Evolutionary conservation across 2,888 invertebrate species (phyloP), one percentile per base, ranked within the genome.

Genomic region (Nudaria mundana): DNA sequence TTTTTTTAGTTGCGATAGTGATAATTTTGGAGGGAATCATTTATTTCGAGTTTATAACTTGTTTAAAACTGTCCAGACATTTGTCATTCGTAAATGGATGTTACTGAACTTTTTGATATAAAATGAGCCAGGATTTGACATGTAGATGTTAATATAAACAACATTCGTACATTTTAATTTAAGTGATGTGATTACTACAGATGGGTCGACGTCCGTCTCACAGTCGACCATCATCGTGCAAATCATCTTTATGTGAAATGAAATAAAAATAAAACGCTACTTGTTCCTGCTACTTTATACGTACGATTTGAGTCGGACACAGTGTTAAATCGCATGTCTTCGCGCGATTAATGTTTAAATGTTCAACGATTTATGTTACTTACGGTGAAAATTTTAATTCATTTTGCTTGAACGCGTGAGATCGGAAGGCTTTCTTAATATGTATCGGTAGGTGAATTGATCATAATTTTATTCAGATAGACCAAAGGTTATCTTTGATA

Each of bases 191-290:
- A 29, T 44, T 69, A 64, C 69, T 63, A 63, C 63, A 53, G 65
- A 46, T 69, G 67, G 81, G 82, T 83, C 83, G 77, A 68, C 66
- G 37, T 28, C 37, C 37, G 24, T 8, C 36, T 81, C 54, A 70
- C 81, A 66, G 60, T 47, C 60, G 68, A 71, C 67, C 70, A 75
- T 71, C 72, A 75, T 71, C 72, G 62, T 59, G 69, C 72, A 71
- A 69, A 78, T 72, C 69, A 67, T 64, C 66, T 54, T 67, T 67
- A 56, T 46, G 48, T 56, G 59, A 35, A 53, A 61, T 65, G 56
- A 63, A 66, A 25, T 25, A 25, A 25, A 25, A 24, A 24, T 24
- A 10, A 61, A 54, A 45, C 15, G 45, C 42, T 29, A 33, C 51
- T 52, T 61, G 58, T 67, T 71, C 58, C 5, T 59, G 59, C 48